Evolutionary conservation across 2,888 invertebrate species (phyloP).

Genomic region (Orchesella flavescens): DNA sequence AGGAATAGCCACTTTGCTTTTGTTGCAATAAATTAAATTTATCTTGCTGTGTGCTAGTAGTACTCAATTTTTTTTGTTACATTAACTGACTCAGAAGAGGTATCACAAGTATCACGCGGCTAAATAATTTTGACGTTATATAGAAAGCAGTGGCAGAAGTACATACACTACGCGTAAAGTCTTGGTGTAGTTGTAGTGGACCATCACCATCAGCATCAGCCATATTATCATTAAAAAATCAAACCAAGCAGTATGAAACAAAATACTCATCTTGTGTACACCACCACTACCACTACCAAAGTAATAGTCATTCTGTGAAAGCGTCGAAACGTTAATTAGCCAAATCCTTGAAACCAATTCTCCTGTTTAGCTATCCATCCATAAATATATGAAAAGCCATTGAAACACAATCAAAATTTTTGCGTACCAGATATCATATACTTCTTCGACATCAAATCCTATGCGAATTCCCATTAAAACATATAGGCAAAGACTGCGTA

Average conservation of each 20-base stretch:
- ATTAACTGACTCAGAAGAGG: constrained; percentile 14
- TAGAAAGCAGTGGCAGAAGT: too few relatives aligned
- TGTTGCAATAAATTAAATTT: constrained; percentile 50
- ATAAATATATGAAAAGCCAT: constrained; percentile 34
- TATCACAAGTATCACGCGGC: constrained; percentile 7
- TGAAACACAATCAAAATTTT: constrained; percentile 29
- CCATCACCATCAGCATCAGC: too few relatives aligned
- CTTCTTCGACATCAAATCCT: too few relatives aligned
- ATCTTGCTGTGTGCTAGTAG: constrained; percentile 42
- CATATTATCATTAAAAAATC: too few relatives aligned
- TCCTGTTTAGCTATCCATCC: constrained; percentile 12
- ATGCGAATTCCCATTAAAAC: too few relatives aligned
- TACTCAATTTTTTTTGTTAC: constrained; percentile 11
- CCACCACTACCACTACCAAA: too few relatives aligned
- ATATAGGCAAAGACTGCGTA: too few relatives aligned
- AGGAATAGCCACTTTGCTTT: constrained; percentile 29
- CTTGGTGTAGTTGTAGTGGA: too few relatives aligned
- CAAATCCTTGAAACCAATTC: constrained; percentile 51
- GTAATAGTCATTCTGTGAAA: neutral
- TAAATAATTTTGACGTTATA: neutral
- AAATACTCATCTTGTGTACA: too few relatives aligned
- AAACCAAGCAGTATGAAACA: too few relatives aligned
- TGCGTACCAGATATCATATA: too few relatives aligned
- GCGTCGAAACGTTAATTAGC: constrained; percentile 37
- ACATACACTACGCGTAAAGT: too few relatives aligned